Base-by-base conservation (phyloP, 1,140 invertebrate genomes). In the Hormaphis cornu region DNA sequence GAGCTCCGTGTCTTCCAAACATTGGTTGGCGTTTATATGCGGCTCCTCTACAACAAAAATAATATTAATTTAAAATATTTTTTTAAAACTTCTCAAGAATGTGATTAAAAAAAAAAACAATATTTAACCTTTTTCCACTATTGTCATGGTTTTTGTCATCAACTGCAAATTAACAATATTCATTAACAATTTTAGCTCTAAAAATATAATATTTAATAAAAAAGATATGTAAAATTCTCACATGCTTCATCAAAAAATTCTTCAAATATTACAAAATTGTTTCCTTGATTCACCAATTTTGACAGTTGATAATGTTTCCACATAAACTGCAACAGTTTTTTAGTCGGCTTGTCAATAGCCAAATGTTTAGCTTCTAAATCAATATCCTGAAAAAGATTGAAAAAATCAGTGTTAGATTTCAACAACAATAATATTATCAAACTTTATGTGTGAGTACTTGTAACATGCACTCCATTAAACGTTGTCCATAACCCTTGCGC, bases 341-440 rank as follows among this genome's bases (percentile, higher is more conserved):
- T 83, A 0, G 92, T 95, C 0, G 94, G 94, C 56, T 90, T 83
- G 78, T 97, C 93, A 72, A 97, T 89, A 1, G 93, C 92, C 69
- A 95, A 79, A 77, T 91, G 85, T 0, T 84, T 77, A 0, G 89
- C 85, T 20, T 77, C 77, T 16, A 87, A 80, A 71, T 86, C 82
- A 78, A 89, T 85, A 71, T 87, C 83, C 87, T 89, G 76, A 16
- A 81, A 61, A 59, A 16, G 20, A 18, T 8, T 50, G 18, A 18
- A 44, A n/a, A n/a, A n/a, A n/a, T n/a, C n/a, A n/a, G n/a, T n/a
- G n/a, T n/a, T n/a, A n/a, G n/a, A n/a, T n/a, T n/a, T n/a, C n/a
- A n/a, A n/a, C n/a, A n/a, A n/a, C n/a, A n/a, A n/a, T n/a, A n/a
- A n/a, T n/a, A n/a, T n/a, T n/a, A n/a, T n/a, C 30, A 33, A 9